Evolutionary conservation across 2,113 vertebrate species (phyloP), one percentile per base, ranked within the genome.

Genomic region (Gavialis gangeticus): DNA sequence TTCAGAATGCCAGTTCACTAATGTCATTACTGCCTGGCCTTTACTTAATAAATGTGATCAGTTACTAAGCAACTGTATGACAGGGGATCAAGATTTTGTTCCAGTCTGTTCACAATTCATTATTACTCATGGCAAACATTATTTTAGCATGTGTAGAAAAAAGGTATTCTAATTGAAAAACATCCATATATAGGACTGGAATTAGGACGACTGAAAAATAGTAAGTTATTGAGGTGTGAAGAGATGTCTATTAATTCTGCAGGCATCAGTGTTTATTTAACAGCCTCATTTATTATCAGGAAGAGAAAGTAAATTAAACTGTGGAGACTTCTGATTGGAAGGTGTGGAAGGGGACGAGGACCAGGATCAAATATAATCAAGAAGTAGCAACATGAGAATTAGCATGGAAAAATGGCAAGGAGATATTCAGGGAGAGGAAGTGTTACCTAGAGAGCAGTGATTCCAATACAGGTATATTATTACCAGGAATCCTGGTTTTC

Each of bases 171-270:
- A 1, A 0, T 24, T 77, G 55, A 66, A 92, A 92, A 94, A 58
- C 27, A 82, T 76, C 30, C 14, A 17, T 37, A 37, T 55, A 1
- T 24, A 79, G 85, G 19, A 84, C 6, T 55, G 30, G 55, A 89
- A 5, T 25, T 24, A 91, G 77, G 11, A 79, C n/a, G 80, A 94
- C 88, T 85, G 71, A 87, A 56, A 34, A 91, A 71, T 10, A 4
- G 25, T 63, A 58, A 89, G 77, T 19, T 21, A 73, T 54, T 2
- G 37, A 91, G 57, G 55, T 57, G 30, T 63, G 82, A 83, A 85
- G 67, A 46, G 12, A 10, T 1, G 24, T 28, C 64, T 75, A 15
- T 60, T 17, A 84, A 57, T 6, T 19, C 69, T 46, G 82, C 21
- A 62, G 24, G 54, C 12, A 75, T 54, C 25, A 46, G 34, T 75